These are phyloP conservation scores for Antennarius striatus DNA, from an alignment of 2,113 vertebrate genomes.

Conservation along the genomic window DNA sequence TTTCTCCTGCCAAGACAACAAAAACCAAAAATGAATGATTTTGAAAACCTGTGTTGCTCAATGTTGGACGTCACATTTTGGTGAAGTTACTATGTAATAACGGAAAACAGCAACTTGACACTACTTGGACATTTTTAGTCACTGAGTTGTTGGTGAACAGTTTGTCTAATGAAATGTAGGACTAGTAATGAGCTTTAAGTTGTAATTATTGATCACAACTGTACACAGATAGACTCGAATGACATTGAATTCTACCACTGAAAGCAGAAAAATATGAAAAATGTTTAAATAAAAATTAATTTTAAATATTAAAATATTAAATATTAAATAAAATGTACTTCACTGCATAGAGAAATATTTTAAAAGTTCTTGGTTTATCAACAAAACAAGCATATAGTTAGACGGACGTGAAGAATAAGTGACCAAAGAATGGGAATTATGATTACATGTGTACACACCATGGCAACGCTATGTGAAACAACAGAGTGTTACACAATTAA, in stretches of 20 bases:
- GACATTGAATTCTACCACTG: too few species aligned
- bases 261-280: neutral
- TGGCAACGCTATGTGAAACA: neutral
- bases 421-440: constrained; percentile 3
- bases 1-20: constrained; percentile 39
- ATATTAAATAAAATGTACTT: too few species aligned
- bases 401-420: neutral
- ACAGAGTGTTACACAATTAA: neutral
- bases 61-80: neutral
- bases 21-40: neutral
- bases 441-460: neutral
- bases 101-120: neutral
- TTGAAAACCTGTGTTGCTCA: constrained; percentile 1
- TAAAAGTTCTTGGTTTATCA: too few species aligned
- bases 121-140: neutral
- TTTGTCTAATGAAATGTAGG: too few species aligned
- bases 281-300: neutral
- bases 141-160: neutral
- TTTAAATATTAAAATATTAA: too few species aligned
- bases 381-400: too few species aligned
- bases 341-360: too few species aligned
- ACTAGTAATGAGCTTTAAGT: too few species aligned
- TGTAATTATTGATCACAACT: too few species aligned
- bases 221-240: too few species aligned
- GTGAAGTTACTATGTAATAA: constrained; percentile 10